These are phyloP conservation scores for Sprattus sprattus DNA, from an alignment of 2,113 vertebrate genomes.

Conservation along the genomic window DNA sequence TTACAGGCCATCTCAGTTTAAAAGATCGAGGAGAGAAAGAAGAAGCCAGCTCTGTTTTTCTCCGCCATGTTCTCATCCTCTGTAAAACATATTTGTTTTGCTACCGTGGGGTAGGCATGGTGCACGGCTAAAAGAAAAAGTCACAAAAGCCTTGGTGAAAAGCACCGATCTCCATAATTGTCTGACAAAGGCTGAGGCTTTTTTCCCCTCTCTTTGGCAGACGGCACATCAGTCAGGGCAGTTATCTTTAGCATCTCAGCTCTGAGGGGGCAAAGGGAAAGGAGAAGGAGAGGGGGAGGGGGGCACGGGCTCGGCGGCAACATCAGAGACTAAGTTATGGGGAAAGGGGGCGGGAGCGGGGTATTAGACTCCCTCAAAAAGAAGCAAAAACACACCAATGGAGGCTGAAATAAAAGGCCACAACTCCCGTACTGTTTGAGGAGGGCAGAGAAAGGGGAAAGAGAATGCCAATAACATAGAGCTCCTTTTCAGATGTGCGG, in stretches of 20 bases:
- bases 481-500: constrained; percentile 61
- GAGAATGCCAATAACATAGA: constrained; percentile 64
- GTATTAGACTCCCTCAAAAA: constrained; percentile 55
- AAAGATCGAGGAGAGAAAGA: not conserved
- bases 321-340: constrained; percentile 40
- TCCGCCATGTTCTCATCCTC: constrained; percentile 29
- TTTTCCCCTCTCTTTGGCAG: constrained; percentile 50
- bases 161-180: constrained; percentile 58
- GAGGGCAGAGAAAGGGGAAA: constrained; percentile 37
- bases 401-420: constrained; percentile 36
- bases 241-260: constrained; percentile 59
- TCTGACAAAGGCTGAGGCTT: constrained; percentile 50
- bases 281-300: constrained; percentile 32
- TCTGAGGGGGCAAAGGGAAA: constrained; percentile 42
- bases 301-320: constrained; percentile 40
- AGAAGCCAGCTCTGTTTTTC: constrained; percentile 26
- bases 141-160: constrained; percentile 50
- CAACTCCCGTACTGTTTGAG: constrained; percentile 44
- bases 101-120: constrained; percentile 34
- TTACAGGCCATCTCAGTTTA: not conserved
- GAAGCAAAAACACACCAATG: constrained; percentile 30
- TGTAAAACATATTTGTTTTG: constrained; percentile 36
- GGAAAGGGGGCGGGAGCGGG: constrained; percentile 35
- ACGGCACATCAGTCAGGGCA: constrained; percentile 62
- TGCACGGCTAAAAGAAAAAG: constrained; percentile 22